Evolutionary conservation across 1,140 invertebrate species (phyloP), one percentile per base, ranked within the genome.

Genomic region (Steinernema feltiae): DNA sequence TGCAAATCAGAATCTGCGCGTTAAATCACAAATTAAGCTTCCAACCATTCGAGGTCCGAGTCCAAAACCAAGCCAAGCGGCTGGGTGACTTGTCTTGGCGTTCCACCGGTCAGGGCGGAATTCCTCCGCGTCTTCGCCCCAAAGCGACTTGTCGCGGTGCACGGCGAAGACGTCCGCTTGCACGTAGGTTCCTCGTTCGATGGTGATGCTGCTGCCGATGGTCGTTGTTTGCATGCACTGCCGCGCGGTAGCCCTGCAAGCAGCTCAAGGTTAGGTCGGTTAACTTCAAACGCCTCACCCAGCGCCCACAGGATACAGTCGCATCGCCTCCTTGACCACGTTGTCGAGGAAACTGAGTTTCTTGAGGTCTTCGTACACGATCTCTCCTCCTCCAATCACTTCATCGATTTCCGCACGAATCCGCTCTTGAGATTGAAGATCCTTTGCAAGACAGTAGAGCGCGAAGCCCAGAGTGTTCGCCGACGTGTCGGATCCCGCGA

Each of bases 401-500:
- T 89, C 84, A 29, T 87, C 85, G 53, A 93, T 90, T 87, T 93
- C 91, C 7, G 87, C 73, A 18, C 88, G 84, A 0, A 91, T 80
- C 76, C 87, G 88, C 30, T 89, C 87, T 85, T 93, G 92, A 71
- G 90, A 87, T 1, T 90, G 88, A 0, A 88, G 88, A 82, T 91
- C 87, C 46, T 90, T 86, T 0, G 92, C 90, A 63, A 94, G 82
- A 80, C 91, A 90, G 79, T 91, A 90, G 0, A 92, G 82, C 3
- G 89, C 87, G 81, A 91, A 91, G 0, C 90, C 87, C 72, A 93
- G 89, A 0, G 90, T 88, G 2, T 90, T 90, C 0, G 91, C 91
- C 0, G 92, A 91, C 0, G 93, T 93, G 84, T 93, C 92, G 72
- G 91, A 92, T 2, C 88, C 88, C 2, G 87, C 89, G 3, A 89